phyloP scores from a whole-genome alignment of 2,797 vertebrate species.

The Harpagifer antarcticus region DNA sequence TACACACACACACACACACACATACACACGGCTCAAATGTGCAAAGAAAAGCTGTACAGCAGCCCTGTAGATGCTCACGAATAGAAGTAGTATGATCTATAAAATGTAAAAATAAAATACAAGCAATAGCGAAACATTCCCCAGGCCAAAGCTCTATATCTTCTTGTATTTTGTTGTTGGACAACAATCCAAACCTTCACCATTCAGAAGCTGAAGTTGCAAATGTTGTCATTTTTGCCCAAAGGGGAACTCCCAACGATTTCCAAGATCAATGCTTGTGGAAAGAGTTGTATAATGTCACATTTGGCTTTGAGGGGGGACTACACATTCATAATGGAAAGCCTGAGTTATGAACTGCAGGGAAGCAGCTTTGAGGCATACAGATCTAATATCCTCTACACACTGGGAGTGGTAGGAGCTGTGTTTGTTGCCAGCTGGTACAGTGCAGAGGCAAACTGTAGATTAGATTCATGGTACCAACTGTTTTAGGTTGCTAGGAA shows the following conservation, averaged over 20 bases:
- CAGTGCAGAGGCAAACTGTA: not conserved
- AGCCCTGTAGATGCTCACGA: constrained; percentile 1
- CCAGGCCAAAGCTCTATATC: not conserved
- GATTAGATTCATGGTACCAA: too few relatives aligned
- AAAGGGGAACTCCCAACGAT: not conserved
- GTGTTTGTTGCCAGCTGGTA: not conserved
- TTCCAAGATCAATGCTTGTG: not conserved
- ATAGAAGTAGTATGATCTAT: not conserved
- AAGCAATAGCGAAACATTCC: not conserved
- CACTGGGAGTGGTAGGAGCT: not conserved
- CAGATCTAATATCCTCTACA: not conserved
- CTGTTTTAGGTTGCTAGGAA: too few relatives aligned
- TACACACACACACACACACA: constrained; percentile 1
- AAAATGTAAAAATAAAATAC: not conserved
- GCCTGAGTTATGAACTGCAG: not conserved
- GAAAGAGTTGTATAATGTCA: not conserved
- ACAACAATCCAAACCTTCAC: not conserved
- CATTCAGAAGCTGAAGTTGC: not conserved
- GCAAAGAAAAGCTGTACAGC: not conserved
- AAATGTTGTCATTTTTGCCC: not conserved
- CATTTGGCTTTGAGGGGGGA: not conserved
- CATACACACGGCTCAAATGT: not conserved
- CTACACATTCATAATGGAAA: not conserved
- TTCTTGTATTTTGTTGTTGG: too few relatives aligned
- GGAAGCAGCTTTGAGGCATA: too few relatives aligned